These are phyloP conservation scores for Bombyx mori DNA, from an alignment of 1,140 invertebrate genomes.

Conservation along the genomic window DNA sequence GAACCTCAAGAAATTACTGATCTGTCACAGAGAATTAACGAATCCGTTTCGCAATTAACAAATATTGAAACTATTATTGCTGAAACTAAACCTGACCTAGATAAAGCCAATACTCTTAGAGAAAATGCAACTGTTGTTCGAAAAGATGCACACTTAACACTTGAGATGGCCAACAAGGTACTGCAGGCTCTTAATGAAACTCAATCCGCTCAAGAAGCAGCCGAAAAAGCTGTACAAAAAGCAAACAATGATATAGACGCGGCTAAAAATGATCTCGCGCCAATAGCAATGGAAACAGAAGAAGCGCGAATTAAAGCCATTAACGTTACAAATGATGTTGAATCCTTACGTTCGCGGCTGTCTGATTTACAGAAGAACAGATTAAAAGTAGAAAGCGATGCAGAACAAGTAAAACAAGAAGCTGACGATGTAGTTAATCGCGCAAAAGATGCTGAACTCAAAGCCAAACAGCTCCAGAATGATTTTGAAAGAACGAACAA, in stretches of 20 bases:
- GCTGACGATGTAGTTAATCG: slow-evolving; percentile 65
- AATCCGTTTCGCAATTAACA: slow-evolving; percentile 87
- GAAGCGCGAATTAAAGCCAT: slow-evolving; percentile 82
- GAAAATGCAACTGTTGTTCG: slow-evolving; percentile 82
- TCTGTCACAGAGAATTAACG: slow-evolving; percentile 87
- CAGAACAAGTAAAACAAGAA: slow-evolving; percentile 72
- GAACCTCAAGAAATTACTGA: slow-evolving; percentile 89
- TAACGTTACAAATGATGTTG: slow-evolving; percentile 79
- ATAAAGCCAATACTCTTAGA: slow-evolving; percentile 82
- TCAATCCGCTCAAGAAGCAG: slow-evolving; percentile 81
- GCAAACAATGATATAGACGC: slow-evolving; percentile 84
- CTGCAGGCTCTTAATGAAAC: slow-evolving; percentile 77
- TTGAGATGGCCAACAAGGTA: slow-evolving; percentile 73
- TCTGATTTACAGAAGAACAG: slow-evolving; percentile 83
- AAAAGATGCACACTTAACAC: slow-evolving; percentile 74
- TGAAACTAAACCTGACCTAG: slow-evolving; percentile 86
- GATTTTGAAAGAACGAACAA: slow-evolving; percentile 60
- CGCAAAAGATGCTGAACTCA: slow-evolving; percentile 61
- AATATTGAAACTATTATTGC: slow-evolving; percentile 91
- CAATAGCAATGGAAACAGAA: slow-evolving; percentile 77
- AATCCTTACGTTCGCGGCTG: slow-evolving; percentile 76
- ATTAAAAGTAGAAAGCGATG: slow-evolving; percentile 79
- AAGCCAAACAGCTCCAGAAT: slow-evolving; percentile 56
- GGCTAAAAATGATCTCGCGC: slow-evolving; percentile 81
- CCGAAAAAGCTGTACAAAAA: slow-evolving; percentile 83